Percentiles rank a stretch among this genome's conserved stretches.
Evolutionary conservation across 2,113 vertebrate species (phyloP).

Genomic region (Alouatta palliata): DNA sequence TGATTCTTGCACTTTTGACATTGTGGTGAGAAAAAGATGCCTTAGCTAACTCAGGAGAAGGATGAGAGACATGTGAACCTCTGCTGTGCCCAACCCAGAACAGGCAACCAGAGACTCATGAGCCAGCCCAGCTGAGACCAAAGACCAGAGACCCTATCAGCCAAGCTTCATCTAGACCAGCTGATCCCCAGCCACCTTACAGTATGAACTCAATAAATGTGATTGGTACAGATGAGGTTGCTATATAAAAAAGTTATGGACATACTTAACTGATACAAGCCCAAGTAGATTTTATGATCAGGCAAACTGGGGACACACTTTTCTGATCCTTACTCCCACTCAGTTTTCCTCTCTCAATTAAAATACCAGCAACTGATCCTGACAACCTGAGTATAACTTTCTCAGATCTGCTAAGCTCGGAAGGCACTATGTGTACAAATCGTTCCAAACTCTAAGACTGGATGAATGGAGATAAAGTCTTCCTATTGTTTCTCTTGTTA

Average conservation of each 20-base stretch:
- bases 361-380: neutral
- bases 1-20: neutral
- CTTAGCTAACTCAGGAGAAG: neutral
- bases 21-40: neutral
- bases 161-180: neutral
- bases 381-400: neutral
- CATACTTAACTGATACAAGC: too few species aligned
- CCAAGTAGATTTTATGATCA: neutral
- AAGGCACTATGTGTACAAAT: neutral
- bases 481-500: neutral
- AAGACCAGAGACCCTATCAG: neutral
- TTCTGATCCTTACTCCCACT: neutral
- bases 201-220: neutral
- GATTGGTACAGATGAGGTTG: neutral
- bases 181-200: neutral
- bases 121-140: neutral
- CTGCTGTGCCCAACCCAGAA: neutral
- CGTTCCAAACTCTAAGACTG: neutral
- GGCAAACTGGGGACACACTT: neutral
- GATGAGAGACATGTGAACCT: neutral
- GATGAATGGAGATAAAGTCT: neutral
- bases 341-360: neutral
- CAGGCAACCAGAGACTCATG: neutral
- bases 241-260: neutral
- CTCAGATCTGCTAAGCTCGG: neutral